These are phyloP conservation scores for Takifugu ocellatus DNA, from an alignment of 2,797 vertebrate species.

Conservation along the genomic window DNA sequence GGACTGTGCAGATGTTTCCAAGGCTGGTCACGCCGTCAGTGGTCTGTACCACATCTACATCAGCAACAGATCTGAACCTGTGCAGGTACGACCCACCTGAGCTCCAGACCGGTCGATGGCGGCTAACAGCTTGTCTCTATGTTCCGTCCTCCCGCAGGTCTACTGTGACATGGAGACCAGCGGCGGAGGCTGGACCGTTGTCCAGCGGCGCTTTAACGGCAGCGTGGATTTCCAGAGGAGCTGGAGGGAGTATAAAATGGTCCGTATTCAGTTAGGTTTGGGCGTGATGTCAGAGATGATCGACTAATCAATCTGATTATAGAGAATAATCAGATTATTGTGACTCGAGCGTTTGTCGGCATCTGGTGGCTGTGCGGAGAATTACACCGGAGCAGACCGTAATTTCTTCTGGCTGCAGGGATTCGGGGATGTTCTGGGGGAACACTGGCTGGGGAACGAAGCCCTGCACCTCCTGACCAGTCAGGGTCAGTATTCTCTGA, in stretches of 20 bases:
- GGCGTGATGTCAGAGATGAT: not conserved
- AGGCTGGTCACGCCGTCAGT: slow-evolving; percentile 73
- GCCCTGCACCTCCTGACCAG: slow-evolving; percentile 70
- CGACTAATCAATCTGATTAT: too few relatives aligned
- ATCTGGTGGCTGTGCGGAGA: not conserved
- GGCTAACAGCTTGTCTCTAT: not conserved
- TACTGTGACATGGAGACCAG: slow-evolving; percentile 87
- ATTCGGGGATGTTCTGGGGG: slow-evolving; percentile 75
- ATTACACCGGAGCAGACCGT: not conserved
- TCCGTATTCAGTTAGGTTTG: slow-evolving; percentile 37
- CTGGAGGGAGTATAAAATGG: slow-evolving; percentile 88
- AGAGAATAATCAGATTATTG: not conserved
- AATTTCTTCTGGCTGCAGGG: slow-evolving; percentile 60
- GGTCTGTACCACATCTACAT: slow-evolving; percentile 82
- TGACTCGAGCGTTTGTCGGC: not conserved
- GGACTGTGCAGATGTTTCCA: slow-evolving; percentile 82
- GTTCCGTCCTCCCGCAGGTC: slow-evolving; percentile 63
- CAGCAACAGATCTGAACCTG: slow-evolving; percentile 77
- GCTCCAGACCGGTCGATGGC: not conserved
- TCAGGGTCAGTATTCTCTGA: slow-evolving; percentile 71
- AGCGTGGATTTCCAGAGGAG: slow-evolving; percentile 84
- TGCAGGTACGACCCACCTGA: slow-evolving; percentile 70
- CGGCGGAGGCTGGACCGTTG: slow-evolving; percentile 85
- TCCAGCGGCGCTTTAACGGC: slow-evolving; percentile 84
- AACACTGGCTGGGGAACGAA: slow-evolving; percentile 84